Conservation (phyloP, 2,888 invertebrate species). For the Cataglyphis livida region DNA sequence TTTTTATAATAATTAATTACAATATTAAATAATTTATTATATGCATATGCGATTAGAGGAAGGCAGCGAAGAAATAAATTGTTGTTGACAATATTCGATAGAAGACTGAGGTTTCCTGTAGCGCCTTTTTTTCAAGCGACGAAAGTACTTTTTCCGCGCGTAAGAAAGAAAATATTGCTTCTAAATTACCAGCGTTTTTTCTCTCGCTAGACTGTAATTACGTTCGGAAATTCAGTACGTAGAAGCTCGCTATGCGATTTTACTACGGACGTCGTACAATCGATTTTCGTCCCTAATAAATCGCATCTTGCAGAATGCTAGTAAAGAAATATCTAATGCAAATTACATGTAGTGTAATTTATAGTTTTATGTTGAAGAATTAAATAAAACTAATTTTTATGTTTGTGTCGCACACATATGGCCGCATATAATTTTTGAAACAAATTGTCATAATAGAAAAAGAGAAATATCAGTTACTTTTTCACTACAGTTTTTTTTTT, state of each 20-base stretch:
- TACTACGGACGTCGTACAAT: slow-evolving; percentile 53
- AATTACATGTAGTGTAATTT: slow-evolving; percentile 56
- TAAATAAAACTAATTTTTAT: slow-evolving; percentile 40
- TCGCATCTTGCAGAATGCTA: neutral
- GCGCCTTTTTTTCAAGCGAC: slow-evolving; percentile 43
- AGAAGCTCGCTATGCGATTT: slow-evolving; percentile 43
- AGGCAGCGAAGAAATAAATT: neutral
- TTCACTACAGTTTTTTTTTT: neutral
- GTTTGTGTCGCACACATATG: neutral
- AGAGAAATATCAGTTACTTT: slow-evolving; percentile 6
- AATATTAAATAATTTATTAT: neutral
- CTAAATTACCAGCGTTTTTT: slow-evolving; percentile 55
- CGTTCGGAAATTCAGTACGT: slow-evolving; percentile 3
- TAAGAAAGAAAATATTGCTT: slow-evolving; percentile 29
- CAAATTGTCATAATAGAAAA: neutral
- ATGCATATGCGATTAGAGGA: neutral
- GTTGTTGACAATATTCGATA: slow-evolving; percentile 5
- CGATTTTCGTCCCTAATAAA: slow-evolving; percentile 23
- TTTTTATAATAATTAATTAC: neutral
- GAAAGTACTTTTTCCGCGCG: slow-evolving; percentile 37
- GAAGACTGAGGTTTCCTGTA: slow-evolving; percentile 11
- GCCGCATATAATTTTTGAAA: neutral
- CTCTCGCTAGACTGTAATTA: neutral
- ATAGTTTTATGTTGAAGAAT: slow-evolving; percentile 30
- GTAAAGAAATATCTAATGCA: slow-evolving; percentile 54